phyloP scores from a whole-genome alignment of 2,888 invertebrate species.

The Leptinotarsa rubiginosa region DNA sequence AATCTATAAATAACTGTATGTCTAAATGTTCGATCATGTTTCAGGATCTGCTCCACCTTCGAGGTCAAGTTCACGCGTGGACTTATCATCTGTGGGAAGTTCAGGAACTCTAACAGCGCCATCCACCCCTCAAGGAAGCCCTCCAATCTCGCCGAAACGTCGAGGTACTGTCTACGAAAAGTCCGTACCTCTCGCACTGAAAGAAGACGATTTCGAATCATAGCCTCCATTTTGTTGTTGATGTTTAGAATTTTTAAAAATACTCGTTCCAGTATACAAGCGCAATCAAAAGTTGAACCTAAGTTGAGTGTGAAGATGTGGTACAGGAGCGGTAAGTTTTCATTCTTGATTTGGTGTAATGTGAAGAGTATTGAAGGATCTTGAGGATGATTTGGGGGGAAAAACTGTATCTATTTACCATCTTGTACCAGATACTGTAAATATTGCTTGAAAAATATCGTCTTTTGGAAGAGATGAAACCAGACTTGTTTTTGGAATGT shows the following conservation, averaged over 20 bases:
- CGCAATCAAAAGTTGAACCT: slow-evolving; percentile 3
- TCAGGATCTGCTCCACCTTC: slow-evolving; percentile 79
- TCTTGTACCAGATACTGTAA: too few relatives aligned
- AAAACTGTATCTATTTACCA: too few relatives aligned
- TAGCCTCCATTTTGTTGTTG: slow-evolving; percentile 43
- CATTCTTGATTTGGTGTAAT: background rate
- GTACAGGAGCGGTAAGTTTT: background rate
- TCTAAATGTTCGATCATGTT: background rate
- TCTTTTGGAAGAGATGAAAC: background rate
- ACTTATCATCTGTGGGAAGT: slow-evolving; percentile 73
- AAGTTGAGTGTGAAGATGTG: background rate
- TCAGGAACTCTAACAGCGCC: slow-evolving; percentile 80
- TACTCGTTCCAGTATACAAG: background rate
- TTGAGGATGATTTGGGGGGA: too few relatives aligned
- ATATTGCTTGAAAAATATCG: too few relatives aligned
- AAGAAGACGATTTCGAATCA: slow-evolving; percentile 59
- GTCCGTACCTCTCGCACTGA: slow-evolving; percentile 57
- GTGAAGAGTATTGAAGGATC: background rate
- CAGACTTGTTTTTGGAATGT: background rate
- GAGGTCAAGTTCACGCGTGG: slow-evolving; percentile 78
- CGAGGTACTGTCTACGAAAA: slow-evolving; percentile 57
- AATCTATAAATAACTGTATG: too few relatives aligned
- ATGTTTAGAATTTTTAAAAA: background rate
- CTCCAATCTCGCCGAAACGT: slow-evolving; percentile 78
- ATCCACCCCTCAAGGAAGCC: slow-evolving; percentile 79